Evolutionary conservation across 2,888 invertebrate species (phyloP), one percentile per base, ranked within the genome.

Genomic region (Drosophila vallismaia): DNA sequence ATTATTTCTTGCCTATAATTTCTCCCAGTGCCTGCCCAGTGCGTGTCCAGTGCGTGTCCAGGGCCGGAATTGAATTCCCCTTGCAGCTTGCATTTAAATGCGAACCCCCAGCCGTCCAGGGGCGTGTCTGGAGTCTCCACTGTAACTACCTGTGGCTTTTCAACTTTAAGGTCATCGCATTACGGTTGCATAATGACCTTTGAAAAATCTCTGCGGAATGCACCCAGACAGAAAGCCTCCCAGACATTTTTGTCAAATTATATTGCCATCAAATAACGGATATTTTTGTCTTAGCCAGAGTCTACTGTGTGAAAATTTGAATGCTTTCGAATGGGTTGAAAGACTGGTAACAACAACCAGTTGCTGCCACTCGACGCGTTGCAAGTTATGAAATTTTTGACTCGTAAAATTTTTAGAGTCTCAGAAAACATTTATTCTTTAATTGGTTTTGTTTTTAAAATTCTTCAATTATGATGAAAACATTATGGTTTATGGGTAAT

Each of bases 61-160:
- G 10, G 6, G 24, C 24, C 14, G 19, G 9, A 44, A 49, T 3
- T 29, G 33, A 44, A 33, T 45, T 45, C 63, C 62, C 51, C 51
- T 45, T 63, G 29, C 24, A 50, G 60, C 49, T 36, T 60, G 60
- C 42, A 63, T 50, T 44, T 6, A 48, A 42, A 58, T 59, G 31
- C 60, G 31, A 57, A 42, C 60, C 31, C 40, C 33, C 33, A 59
- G 49, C 33, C 8, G 49, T 50, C 49, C 49, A 51, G 44, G 63
- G 63, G 63, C 44, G 44, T 60, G 28, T 19, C 19, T 19, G 2
- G 19, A 19, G 50, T 57, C 57, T 24, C 29, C 59, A 10, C 14
- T 57, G 36, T 40, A 14, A 6, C 46, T 46, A 46, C 59, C 46
- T 28, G 12, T 42, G 42, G 12, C 36, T 57, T 29, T 57, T 36